Evolutionary conservation across 1,140 invertebrate species (phyloP), one percentile per base, ranked within the genome.

Genomic region (Zaprionus vittiger): DNA sequence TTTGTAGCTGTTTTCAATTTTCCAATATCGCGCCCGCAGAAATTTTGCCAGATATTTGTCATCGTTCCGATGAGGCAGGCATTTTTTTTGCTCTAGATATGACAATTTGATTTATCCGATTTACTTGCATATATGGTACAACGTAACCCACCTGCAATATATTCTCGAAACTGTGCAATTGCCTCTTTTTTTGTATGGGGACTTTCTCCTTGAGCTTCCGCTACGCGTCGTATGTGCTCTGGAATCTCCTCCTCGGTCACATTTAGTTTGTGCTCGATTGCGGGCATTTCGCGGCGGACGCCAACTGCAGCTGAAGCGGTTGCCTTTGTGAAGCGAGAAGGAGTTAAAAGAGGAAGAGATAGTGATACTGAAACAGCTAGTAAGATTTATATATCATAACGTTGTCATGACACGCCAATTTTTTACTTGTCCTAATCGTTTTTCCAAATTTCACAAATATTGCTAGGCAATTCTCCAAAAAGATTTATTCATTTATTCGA

Each of bases 31-130:
- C 0, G 97, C 96, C 75, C 97, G 94, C 31, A 99, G 93, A 93
- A 98, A 98, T 84, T 96, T 94, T 15, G 97, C 93, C 26, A 99
- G 93, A 93, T 97, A 98, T 5, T 95, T 95, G 87, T 98, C 97
- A 91, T 98, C 97, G 93, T 95, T 96, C 37, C 96, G 93, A 72
- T 96, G 95, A 1, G 96, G 96, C 34, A 94, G 94, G 78, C 96
- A 96, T 81, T 97, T 96, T 22, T 96, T 96, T 60, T 94, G 94
- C 82, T 96, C 96, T 96, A 93, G 20, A 54, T 11, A 38, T 17
- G 1, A 38, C 2, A 66, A 12, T 26, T 61, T 47, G 4, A n/a
- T 14, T 44, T 15, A 28, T 34, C 2, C 6, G n/a, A 12, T 47
- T 15, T 6, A 7, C 14, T 3, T n/a, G 15, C 0, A 52, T 56